Base-by-base conservation (phyloP, 2,113 vertebrate species). In the Amphiprion ocellaris region DNA sequence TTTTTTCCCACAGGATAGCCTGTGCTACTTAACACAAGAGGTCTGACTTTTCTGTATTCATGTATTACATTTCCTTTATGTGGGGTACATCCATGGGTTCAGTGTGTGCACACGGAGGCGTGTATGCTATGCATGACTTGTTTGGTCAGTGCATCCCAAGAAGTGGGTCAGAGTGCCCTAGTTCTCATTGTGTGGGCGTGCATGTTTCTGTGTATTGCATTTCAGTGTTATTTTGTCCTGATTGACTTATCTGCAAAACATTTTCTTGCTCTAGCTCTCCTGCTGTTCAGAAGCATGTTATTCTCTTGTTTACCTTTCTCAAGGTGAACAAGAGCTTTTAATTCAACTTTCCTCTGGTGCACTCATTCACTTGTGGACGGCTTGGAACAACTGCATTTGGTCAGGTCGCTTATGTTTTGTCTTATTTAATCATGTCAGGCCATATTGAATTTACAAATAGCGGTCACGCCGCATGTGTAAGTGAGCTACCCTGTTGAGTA, bases 371-470 rank as follows among this genome's bases (percentile, higher is more conserved):
- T 85, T 26, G 84, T 17, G 59, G 64, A 79, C 53, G 74, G 67
- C 77, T 79, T 15, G 44, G 52, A 87, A 85, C 87, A 77, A 84
- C 87, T 75, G 78, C 81, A 55, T 91, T 92, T 79, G 90, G 87
- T 91, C 86, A 90, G 86, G 87, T 84, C 86, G 89, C 88, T 85
- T 89, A 82, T 89, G 88, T 87, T 90, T 92, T 89, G 85, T 89
- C 89, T 93, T 87, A 93, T 94, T 94, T 92, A 92, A 94, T 94
- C 91, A 91, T 79, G 87, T 90, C 68, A 88, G 87, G 81, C 87
- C 81, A 87, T 93, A 94, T 93, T 94, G 90, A 90, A 91, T 95
- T 94, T 90, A 90, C 90, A 93, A 93, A 94, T 87, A 90, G 83
- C 87, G 86, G 90, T 92, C 90, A 90, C 79, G 58, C 90, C 24